These are phyloP conservation scores for Neomorphus geoffroyi DNA, from an alignment of 2,797 vertebrate genomes.

Conservation along the genomic window DNA sequence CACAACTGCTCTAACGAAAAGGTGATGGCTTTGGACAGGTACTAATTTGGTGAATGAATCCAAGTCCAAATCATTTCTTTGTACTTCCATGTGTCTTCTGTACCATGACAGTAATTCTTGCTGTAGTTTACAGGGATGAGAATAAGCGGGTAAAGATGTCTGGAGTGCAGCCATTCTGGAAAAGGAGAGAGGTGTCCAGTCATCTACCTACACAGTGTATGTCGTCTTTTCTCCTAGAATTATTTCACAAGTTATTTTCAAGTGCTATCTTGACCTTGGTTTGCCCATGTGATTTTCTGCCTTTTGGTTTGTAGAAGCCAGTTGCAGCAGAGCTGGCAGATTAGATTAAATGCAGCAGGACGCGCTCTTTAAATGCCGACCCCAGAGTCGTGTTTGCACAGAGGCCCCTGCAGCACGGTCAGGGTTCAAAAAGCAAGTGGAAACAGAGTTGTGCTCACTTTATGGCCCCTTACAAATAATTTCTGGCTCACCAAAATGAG, in stretches of 20 bases:
- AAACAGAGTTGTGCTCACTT: constrained; percentile 33
- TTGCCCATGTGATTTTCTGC: background rate
- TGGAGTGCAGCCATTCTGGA: background rate
- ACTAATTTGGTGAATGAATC: background rate
- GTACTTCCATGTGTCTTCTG: background rate
- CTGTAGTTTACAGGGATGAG: background rate
- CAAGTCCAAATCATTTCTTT: background rate
- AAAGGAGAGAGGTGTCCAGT: background rate
- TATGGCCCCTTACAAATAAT: constrained; percentile 34
- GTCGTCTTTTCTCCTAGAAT: background rate
- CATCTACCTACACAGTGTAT: background rate
- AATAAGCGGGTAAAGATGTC: background rate
- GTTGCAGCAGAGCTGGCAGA: background rate
- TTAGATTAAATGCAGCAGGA: background rate
- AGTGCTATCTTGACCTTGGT: background rate
- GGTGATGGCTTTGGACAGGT: background rate
- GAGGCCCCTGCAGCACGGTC: constrained; percentile 12
- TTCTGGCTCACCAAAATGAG: background rate
- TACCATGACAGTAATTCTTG: background rate
- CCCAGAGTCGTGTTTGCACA: background rate
- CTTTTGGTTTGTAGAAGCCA: background rate
- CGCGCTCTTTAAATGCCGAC: background rate
- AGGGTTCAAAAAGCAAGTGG: constrained; percentile 36
- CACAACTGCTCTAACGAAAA: background rate
- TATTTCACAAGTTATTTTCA: background rate